Conservation (phyloP, 35 echinoderm and acorn worm species). For the Ophioderma brevispina region DNA sequence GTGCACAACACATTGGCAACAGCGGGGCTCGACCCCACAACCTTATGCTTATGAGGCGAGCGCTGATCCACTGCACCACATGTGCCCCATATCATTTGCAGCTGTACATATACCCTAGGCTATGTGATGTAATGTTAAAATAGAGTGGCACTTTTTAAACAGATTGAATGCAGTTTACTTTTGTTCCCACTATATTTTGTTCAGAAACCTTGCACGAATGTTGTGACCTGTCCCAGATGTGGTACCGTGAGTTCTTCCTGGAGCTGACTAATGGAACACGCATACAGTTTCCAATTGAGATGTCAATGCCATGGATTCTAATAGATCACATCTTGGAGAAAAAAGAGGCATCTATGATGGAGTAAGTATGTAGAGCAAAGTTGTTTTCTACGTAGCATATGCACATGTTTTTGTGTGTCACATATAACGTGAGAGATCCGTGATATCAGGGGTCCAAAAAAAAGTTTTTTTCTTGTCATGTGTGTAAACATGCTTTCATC, state of each 20-base stretch:
- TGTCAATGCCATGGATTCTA: conserved; percentile 81
- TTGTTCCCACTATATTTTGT: not conserved
- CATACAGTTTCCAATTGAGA: conserved; percentile 84
- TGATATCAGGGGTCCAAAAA: too few relatives aligned
- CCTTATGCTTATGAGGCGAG: too few relatives aligned
- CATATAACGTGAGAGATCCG: too few relatives aligned
- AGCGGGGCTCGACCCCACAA: too few relatives aligned
- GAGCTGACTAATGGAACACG: conserved; percentile 71
- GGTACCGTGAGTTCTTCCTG: conserved; percentile 73
- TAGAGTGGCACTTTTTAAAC: too few relatives aligned
- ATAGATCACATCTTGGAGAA: conserved; percentile 62
- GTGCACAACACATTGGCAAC: too few relatives aligned
- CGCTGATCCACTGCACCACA: too few relatives aligned
- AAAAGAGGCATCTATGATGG: conserved; percentile 64
- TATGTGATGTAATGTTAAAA: too few relatives aligned
- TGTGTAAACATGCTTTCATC: too few relatives aligned
- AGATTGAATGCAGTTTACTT: not conserved
- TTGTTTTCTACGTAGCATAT: not conserved
- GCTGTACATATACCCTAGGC: too few relatives aligned
- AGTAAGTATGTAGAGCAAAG: conserved; percentile 68
- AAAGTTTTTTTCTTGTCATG: too few relatives aligned
- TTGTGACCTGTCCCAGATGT: conserved; percentile 74
- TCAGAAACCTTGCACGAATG: conserved; percentile 51
- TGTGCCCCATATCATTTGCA: too few relatives aligned
- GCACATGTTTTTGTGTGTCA: not conserved